Evolutionary conservation across 2,113 vertebrate species (phyloP).

Genomic region (Psittacara wagleri): DNA sequence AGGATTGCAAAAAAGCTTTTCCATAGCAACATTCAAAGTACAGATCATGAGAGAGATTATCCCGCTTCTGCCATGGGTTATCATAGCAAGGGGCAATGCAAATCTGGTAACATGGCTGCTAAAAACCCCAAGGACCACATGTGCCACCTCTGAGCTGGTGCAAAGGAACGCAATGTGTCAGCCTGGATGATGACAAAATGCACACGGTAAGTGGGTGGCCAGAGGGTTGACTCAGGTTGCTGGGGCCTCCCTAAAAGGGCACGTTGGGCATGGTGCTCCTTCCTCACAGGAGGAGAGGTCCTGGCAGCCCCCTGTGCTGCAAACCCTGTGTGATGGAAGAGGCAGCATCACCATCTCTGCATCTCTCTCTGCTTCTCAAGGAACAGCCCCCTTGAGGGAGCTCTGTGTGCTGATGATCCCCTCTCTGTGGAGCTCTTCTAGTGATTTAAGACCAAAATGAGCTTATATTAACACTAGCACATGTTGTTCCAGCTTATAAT

Average conservation of each 20-base stretch:
- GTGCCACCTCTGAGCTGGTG: no score
- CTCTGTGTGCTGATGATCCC: not conserved
- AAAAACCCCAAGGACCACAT: not conserved
- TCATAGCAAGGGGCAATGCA: not conserved
- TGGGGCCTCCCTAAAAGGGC: not conserved
- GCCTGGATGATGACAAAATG: not conserved
- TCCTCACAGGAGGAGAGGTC: not conserved
- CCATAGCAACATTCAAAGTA: constrained; percentile 56
- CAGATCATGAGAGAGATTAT: constrained; percentile 46
- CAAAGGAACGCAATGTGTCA: fast-evolving
- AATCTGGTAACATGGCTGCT: not conserved
- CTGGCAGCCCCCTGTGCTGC: not conserved
- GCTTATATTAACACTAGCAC: not conserved
- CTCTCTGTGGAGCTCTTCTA: not conserved
- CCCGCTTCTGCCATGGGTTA: not conserved
- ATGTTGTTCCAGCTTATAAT: not conserved
- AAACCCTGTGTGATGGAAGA: not conserved
- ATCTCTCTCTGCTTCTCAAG: not conserved
- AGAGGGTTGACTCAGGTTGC: not conserved
- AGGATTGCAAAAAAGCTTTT: constrained; percentile 55
- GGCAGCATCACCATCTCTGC: fast-evolving
- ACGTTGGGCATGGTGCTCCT: fast-evolving
- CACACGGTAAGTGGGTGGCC: not conserved
- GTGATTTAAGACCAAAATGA: not conserved
- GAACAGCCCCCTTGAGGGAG: not conserved